Percentiles rank a stretch among this genome's conserved stretches.
These are phyloP conservation scores for Amphimedon queenslandica DNA, from an alignment of 37 sponge, comb jelly and placozoan species.

Conservation along the genomic window DNA sequence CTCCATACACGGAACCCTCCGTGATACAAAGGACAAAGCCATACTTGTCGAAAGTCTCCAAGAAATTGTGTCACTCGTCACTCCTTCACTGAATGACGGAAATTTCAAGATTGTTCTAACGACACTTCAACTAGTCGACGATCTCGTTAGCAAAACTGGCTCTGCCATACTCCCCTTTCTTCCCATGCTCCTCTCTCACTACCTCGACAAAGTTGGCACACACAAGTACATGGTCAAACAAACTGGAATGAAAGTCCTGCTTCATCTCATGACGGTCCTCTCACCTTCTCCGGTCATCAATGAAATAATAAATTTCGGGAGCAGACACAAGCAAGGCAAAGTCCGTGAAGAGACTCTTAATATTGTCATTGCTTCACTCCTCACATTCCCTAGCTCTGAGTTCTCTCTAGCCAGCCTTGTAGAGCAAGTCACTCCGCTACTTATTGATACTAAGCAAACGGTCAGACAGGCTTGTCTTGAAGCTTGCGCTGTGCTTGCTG, in stretches of 20 bases:
- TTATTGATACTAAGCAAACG: conserved; percentile 57
- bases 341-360: conserved; percentile 80
- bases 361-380: conserved; percentile 58
- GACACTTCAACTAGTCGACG: conserved; percentile 50
- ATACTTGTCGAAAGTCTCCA: conserved; percentile 28
- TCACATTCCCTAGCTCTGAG: conserved; percentile 44
- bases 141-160: conserved; percentile 6
- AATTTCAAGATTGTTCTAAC: conserved; percentile 68
- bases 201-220: conserved; percentile 53
- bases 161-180: conserved; percentile 12
- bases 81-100: conserved; percentile 43
- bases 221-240: conserved; percentile 55
- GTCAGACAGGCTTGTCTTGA: conserved; percentile 85
- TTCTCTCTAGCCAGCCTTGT: conserved; percentile 44
- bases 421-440: conserved; percentile 30
- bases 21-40: background rate
- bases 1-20: conserved; percentile 24
- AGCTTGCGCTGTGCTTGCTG: conserved; percentile 49
- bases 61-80: conserved; percentile 23
- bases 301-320: conserved; percentile 32
- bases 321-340: conserved; percentile 38
- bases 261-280: conserved; percentile 44
- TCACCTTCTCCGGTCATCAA: conserved; percentile 43
- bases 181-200: background rate
- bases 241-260: conserved; percentile 52